Base-by-base conservation (phyloP, 2,888 invertebrate genomes). In the Thereva nobilitata region DNA sequence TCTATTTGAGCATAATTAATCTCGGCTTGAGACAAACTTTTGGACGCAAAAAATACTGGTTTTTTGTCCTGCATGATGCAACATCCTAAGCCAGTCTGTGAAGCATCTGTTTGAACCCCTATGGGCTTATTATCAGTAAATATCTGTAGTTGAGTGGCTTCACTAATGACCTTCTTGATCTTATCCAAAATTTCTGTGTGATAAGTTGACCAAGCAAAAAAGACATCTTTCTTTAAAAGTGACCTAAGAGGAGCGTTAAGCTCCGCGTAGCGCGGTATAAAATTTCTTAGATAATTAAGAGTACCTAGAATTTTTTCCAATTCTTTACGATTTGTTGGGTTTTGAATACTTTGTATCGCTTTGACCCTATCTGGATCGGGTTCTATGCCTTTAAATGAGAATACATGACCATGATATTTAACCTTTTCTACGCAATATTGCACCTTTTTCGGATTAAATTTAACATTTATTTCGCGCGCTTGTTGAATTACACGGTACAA, bases 401-500 rank as follows among this genome's bases (percentile, higher is more conserved):
- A 57, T 59, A 66, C 47, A 10, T 70, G 68, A 9, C 75, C 75
- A 38, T 75, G 68, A 70, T 74, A 76, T 70, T 72, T 74, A 5
- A 75, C 73, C 55, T 72, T 47, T 54, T 67, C 70, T 35, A 68
- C 9, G 49, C 65, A 67, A 44, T 68, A 70, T 52, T 68, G 68
- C 50, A 68, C 49, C 49, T 68, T 75, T 7, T 70, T 64, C 49
- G 23, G 52, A 71, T 76, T 77, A 65, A 76, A 76, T 70, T 74
- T 76, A 37, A 76, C 69, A 70, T 72, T 72, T 57, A 66, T 59
- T 67, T 73, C 23, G 59, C 12, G 69, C 9, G 73, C 74, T 66
- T 71, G 68, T 23, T 73, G 57, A 52, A 77, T 61, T 4, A 74
- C 75, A 52, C 68, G 37, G 38, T 67, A 67, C 45, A 76, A 67